Evolutionary conservation across 2,888 invertebrate species (phyloP).

Genomic region (Polymixis lichenea): DNA sequence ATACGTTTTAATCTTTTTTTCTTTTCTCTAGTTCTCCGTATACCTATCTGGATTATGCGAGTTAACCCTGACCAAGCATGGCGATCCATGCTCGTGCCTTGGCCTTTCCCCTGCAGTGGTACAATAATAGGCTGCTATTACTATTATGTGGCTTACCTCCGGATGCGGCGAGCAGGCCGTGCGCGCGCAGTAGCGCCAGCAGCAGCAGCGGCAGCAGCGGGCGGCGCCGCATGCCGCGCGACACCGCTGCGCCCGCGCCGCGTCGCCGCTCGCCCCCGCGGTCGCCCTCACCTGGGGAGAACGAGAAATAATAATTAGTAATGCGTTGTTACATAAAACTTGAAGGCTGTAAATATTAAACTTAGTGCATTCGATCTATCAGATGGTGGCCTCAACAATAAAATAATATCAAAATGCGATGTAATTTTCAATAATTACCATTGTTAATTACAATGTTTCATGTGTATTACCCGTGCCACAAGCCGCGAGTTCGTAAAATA

Average conservation of each 20-base stretch:
- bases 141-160: conserved; percentile 77
- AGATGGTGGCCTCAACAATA: neutral
- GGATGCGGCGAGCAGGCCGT: conserved; percentile 89
- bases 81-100: no score
- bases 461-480: neutral
- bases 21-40: no score
- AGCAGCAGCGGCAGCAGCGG: conserved; percentile 89
- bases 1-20: no score
- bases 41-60: no score
- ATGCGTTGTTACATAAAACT: neutral
- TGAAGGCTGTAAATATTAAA: neutral
- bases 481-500: neutral
- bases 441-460: neutral
- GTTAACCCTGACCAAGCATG: no score
- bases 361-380: neutral
- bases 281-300: conserved; percentile 83
- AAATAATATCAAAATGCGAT: neutral
- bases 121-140: no score
- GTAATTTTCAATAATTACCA: neutral
- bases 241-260: conserved; percentile 85
- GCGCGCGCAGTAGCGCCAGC: conserved; percentile 88
- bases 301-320: neutral
- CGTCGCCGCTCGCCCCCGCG: conserved; percentile 86
- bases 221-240: conserved; percentile 90
- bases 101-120: no score